Evolutionary conservation across 2,113 vertebrate genomes (phyloP).

Genomic region (Ptyas mucosa): DNA sequence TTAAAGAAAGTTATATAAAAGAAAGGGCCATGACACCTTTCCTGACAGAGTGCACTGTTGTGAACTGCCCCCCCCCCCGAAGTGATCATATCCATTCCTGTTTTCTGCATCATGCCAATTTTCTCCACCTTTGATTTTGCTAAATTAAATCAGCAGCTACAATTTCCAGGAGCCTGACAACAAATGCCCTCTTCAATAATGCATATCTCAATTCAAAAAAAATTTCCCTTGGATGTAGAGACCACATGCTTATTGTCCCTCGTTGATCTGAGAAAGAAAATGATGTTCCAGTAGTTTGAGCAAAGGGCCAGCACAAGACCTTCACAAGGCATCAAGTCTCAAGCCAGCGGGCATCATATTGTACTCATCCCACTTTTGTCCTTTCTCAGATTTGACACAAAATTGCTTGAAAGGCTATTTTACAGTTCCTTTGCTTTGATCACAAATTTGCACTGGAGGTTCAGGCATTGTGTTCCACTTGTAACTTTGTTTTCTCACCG

Average conservation of each 20-base stretch:
- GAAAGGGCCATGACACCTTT: background rate
- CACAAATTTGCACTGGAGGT: background rate
- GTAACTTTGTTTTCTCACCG: background rate
- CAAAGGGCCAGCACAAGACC: background rate
- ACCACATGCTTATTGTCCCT: conserved; percentile 11
- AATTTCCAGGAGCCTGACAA: conserved; percentile 38
- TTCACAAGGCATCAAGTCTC: accelerated
- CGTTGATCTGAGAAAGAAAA: conserved; percentile 14
- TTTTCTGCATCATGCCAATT: conserved; percentile 32
- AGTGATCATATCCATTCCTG: background rate
- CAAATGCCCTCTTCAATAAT: conserved; percentile 63
- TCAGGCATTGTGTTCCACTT: background rate
- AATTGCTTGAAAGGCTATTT: background rate
- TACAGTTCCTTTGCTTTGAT: background rate
- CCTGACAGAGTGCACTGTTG: background rate
- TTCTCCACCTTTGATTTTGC: conserved; percentile 25
- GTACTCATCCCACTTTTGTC: too few relatives aligned
- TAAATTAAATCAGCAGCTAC: conserved; percentile 48
- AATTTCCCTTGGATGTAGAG: conserved; percentile 49
- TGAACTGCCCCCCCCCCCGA: background rate
- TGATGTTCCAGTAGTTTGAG: background rate
- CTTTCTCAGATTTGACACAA: background rate
- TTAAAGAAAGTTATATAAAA: background rate
- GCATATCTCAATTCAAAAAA: conserved; percentile 59
- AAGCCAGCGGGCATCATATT: background rate